A percentile compares a stretch with the other conserved stretches of the same genome.
Conservation (phyloP, 2,113 vertebrate species). For the Channa maculata region DNA sequence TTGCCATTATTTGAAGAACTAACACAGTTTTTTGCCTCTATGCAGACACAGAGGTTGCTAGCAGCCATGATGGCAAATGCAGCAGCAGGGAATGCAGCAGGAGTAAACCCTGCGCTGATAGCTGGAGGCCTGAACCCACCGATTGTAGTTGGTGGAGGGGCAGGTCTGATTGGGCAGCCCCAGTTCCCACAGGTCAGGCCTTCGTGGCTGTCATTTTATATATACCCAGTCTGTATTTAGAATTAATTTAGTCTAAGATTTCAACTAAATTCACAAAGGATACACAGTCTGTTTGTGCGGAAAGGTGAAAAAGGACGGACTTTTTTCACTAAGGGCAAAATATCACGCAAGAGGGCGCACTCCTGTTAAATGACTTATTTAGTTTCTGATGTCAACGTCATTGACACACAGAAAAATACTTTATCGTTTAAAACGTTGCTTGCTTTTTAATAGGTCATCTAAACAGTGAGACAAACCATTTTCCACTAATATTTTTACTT, state of each 20-base stretch:
- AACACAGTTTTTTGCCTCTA: not conserved
- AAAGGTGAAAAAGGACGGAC: not conserved
- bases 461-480: too few species aligned
- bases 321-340: not conserved
- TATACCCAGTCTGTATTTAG: too few species aligned
- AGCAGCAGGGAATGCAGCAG: slow-evolving; percentile 8
- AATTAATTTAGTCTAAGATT: too few species aligned
- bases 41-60: slow-evolving; percentile 66
- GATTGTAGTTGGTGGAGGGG: slow-evolving; percentile 47
- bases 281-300: not conserved
- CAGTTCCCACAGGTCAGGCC: slow-evolving; percentile 72
- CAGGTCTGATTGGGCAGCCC: slow-evolving; percentile 61
- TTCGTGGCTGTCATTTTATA: too few species aligned
- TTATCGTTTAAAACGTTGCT: too few species aligned
- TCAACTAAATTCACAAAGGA: too few species aligned
- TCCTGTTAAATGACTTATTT: not conserved
- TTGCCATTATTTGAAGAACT: not conserved
- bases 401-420: not conserved
- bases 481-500: too few species aligned
- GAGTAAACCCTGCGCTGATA: slow-evolving; percentile 31
- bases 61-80: slow-evolving; percentile 62
- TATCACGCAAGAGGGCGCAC: not conserved
- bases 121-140: slow-evolving; percentile 67
- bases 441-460: too few species aligned
- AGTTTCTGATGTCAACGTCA: not conserved